These are phyloP conservation scores for Meda fulgida DNA, from an alignment of 2,797 vertebrate genomes.

Conservation along the genomic window DNA sequence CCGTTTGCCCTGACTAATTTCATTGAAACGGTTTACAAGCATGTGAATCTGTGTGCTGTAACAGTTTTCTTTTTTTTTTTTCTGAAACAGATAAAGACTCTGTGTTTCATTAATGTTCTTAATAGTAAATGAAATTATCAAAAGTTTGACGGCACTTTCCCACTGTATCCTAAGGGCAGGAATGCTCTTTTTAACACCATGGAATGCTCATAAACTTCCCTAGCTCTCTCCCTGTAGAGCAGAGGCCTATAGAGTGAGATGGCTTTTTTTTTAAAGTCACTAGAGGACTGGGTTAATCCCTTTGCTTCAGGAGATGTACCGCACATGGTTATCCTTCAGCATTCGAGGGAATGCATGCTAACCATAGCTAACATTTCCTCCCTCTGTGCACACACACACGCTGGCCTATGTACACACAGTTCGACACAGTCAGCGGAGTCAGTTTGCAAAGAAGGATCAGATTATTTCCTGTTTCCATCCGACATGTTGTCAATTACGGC, in stretches of 20 bases:
- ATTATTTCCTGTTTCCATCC: slow-evolving; percentile 59
- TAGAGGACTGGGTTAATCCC: slow-evolving; percentile 50
- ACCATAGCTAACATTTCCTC: slow-evolving; percentile 37
- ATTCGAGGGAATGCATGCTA: slow-evolving; percentile 33
- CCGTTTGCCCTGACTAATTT: neutral
- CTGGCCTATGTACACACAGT: slow-evolving; percentile 30
- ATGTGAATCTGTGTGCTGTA: neutral
- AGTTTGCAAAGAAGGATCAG: slow-evolving; percentile 55
- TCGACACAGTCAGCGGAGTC: slow-evolving; percentile 46
- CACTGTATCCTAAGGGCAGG: slow-evolving; percentile 2
- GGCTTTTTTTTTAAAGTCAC: slow-evolving; percentile 44
- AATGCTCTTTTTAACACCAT: slow-evolving; percentile 22
- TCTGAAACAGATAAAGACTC: neutral
- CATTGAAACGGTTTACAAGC: neutral
- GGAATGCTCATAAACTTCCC: slow-evolving; percentile 12
- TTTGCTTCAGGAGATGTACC: slow-evolving; percentile 23
- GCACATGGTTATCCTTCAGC: slow-evolving; percentile 37
- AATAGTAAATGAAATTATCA: slow-evolving; percentile 3
- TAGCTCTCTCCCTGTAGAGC: slow-evolving; percentile 12
- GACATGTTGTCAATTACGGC: slow-evolving; percentile 61
- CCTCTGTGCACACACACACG: slow-evolving; percentile 20
- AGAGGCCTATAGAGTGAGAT: slow-evolving; percentile 27
- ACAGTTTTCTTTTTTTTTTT: neutral
- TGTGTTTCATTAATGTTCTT: slow-evolving; percentile 1
- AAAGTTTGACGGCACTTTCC: neutral